Base-by-base conservation (phyloP, 2,888 invertebrate species). In the Sabellastarte sp. region DNA sequence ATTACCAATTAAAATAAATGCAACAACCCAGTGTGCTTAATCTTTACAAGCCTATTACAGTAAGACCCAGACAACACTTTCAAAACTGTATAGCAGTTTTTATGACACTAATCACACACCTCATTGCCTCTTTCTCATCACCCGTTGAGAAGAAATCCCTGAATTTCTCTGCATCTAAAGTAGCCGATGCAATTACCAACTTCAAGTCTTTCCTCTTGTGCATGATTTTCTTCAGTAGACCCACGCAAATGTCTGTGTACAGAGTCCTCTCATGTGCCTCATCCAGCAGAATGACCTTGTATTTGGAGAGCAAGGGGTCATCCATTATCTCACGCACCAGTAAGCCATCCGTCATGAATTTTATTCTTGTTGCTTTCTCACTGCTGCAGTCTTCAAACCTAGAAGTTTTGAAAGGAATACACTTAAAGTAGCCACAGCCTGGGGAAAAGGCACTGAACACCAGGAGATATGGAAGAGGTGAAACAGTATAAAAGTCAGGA, bases 341-440 rank as follows among this genome's bases (percentile, higher is more conserved):
- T 64, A 98, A 91, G 0, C 98, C 98, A 85, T 99, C 98, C 0
- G 98, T 98, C 90, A 99, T 90, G 77, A 91, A 98, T 92, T 94
- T 85, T 15, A 84, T 80, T 73, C 79, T 80, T 1, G 87, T 87
- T 30, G 72, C 69, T 29, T 74, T 69, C 24, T 79, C 73, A 72
- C 79, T 80, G 33, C 74, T 80, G 32, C 80, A 76, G 65, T 86
- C 84, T 69, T 87, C 87, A 78, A 87, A 87, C 64, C 87, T 89
- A 59, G 55, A 53, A 24, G n/a, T 81, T 68, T 63, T n/a, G n/a
- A n/a, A n/a, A n/a, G n/a, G n/a, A n/a, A n/a, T n/a, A n/a, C n/a
- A n/a, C n/a, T n/a, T n/a, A n/a, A n/a, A n/a, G n/a, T n/a, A n/a
- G n/a, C n/a, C n/a, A n/a, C n/a, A n/a, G n/a, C n/a, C n/a, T n/a